Evolutionary conservation across 2,888 invertebrate species (phyloP).

Genomic region (Leptinotarsa rubiginosa): DNA sequence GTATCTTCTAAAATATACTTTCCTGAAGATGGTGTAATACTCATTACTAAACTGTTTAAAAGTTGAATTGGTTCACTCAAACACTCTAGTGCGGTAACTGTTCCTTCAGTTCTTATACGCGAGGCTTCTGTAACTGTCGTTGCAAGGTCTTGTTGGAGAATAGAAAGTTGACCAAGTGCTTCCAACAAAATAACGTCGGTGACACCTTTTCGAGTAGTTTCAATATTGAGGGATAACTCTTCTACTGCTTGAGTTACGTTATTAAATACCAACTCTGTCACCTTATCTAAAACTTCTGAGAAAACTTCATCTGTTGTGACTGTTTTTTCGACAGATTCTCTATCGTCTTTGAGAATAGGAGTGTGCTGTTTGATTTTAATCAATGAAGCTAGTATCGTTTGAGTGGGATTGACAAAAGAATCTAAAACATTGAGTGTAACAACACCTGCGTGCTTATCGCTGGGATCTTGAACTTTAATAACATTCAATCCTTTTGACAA

Average conservation of each 20-base stretch:
- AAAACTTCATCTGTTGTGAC: constrained; percentile 57
- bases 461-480: constrained; percentile 59
- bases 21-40: constrained; percentile 53
- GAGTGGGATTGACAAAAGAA: constrained; percentile 57
- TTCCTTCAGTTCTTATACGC: constrained; percentile 57
- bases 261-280: constrained; percentile 61
- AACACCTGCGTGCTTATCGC: constrained; percentile 53
- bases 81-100: constrained; percentile 67
- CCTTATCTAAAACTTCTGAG: constrained; percentile 63
- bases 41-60: constrained; percentile 60
- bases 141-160: constrained; percentile 62
- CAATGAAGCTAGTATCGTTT: constrained; percentile 60
- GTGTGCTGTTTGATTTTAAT: constrained; percentile 56
- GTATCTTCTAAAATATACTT: constrained; percentile 59
- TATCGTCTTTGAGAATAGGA: constrained; percentile 15
- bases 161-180: constrained; percentile 59
- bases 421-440: constrained; percentile 56
- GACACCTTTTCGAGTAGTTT: constrained; percentile 58
- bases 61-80: constrained; percentile 68
- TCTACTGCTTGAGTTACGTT: constrained; percentile 62
- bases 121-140: constrained; percentile 56
- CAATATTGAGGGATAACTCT: constrained; percentile 62
- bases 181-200: constrained; percentile 59
- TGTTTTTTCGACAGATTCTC: constrained; percentile 34
- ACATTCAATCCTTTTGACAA: constrained; percentile 72